phyloP scores from a whole-genome alignment of 2,113 vertebrate genomes.

The Saiga tatarica region DNA sequence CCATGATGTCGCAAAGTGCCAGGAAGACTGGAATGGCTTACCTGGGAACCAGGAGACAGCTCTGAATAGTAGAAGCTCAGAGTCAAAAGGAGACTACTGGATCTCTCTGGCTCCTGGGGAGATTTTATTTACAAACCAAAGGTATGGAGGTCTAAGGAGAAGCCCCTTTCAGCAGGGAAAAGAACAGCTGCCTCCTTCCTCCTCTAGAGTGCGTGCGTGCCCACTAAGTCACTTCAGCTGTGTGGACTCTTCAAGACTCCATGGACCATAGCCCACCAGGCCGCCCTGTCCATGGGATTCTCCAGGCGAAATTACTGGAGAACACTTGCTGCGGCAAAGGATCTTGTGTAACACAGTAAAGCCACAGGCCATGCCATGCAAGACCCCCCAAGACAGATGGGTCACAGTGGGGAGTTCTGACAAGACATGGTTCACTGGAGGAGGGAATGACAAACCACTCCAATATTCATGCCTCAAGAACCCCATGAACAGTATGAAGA shows the following conservation, averaged over 20 bases:
- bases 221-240: neutral
- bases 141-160: neutral
- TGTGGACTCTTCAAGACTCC: neutral
- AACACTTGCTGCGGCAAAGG: neutral
- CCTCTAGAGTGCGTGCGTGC: neutral
- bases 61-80: neutral
- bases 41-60: neutral
- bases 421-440: neutral
- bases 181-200: neutral
- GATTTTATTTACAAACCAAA: neutral
- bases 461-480: neutral
- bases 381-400: neutral
- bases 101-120: neutral
- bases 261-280: neutral
- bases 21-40: neutral
- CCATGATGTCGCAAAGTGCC: neutral
- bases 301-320: neutral
- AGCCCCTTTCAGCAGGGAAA: neutral
- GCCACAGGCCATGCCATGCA: neutral
- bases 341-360: neutral
- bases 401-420: neutral
- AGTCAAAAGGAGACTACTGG: neutral
- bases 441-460: neutral
- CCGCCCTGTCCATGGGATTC: neutral
- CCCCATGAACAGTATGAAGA: neutral